Evolutionary conservation across 2,113 vertebrate species (phyloP).

Genomic region (Ascaphus truei): DNA sequence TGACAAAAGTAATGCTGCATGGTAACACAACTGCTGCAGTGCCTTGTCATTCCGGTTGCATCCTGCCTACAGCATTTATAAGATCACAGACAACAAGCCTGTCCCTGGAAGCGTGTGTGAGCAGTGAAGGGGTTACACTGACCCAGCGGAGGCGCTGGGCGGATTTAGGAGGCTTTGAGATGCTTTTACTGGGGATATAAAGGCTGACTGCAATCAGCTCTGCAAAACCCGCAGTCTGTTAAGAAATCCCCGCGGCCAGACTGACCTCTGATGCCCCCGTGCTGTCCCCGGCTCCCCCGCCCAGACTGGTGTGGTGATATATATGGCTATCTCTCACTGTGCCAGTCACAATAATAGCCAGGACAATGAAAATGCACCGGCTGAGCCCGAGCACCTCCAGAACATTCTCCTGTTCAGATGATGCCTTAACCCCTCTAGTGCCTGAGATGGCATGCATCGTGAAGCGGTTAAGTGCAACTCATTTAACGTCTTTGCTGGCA

Average conservation of each 20-base stretch:
- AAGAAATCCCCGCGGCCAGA: slow-evolving; percentile 3
- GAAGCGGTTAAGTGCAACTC: too few relatives aligned
- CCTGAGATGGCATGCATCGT: too few relatives aligned
- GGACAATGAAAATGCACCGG: too few relatives aligned
- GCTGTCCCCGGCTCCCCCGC: neutral
- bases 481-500: too few relatives aligned
- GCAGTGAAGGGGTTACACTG: slow-evolving; percentile 7
- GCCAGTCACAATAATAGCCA: too few relatives aligned
- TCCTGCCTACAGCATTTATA: neutral
- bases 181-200: slow-evolving; percentile 23
- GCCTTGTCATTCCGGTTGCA: too few relatives aligned
- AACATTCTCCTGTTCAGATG: too few relatives aligned
- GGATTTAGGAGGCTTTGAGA: slow-evolving; percentile 33
- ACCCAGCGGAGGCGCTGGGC: slow-evolving; percentile 20
- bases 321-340: neutral
- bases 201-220: slow-evolving; percentile 26
- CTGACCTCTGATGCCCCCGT: neutral
- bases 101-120: neutral
- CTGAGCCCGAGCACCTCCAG: too few relatives aligned
- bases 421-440: too few relatives aligned
- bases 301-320: neutral
- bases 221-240: neutral
- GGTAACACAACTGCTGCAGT: neutral
- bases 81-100: neutral
- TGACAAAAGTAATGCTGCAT: too few relatives aligned